Evolutionary conservation across 2,888 invertebrate species (phyloP), one percentile per base, ranked within the genome.

Genomic region (Nowickia ferox): DNA sequence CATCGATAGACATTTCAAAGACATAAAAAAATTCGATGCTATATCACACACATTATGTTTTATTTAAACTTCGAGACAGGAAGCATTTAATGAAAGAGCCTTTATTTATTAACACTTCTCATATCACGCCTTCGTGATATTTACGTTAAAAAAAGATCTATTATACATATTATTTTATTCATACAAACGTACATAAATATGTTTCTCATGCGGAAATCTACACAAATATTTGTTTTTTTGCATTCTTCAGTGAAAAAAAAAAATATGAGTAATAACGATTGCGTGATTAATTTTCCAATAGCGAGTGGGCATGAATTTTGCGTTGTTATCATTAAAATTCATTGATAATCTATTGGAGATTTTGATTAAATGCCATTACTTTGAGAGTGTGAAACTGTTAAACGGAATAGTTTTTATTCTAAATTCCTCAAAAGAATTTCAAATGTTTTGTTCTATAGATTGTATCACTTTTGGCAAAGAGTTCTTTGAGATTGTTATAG

Each of bases 121-220:
- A n/a, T 38, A 40, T 38, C 40, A 4, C 5, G 17, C 42, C 61
- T 42, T 42, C 42, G 42, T 61, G 59, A 30, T 30, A 6, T 30
- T 9, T 55, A 19, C 42, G 22, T 65, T 55, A 38, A 38, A 48
- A 48, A 48, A 65, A 19, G 9, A 10, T 38, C 1, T 30, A 15
- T 38, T n/a, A 30, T 17, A 30, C 44, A 15, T 22, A 42, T 42
- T 17, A 22, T 61, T n/a, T 77, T 40, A 19, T 57, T 59, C 38
- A 22, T 59, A 55, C 10, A 53, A 9, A 11, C 46, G 9, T 59
- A 57, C 8, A 17, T 15, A 13, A 13, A 55, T 22, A 38, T 17
- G 46, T 48, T 72, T 61, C 68, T 75, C 75, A 69, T 46, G 76
- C 55, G 75, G 82, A 76, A 82, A 76, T 76, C 63, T 63, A 48